A percentile compares a stretch with the other conserved stretches of the same genome.
phyloP scores from a whole-genome alignment of 2,797 vertebrate genomes.

The Poeciliopsis presidionis region DNA sequence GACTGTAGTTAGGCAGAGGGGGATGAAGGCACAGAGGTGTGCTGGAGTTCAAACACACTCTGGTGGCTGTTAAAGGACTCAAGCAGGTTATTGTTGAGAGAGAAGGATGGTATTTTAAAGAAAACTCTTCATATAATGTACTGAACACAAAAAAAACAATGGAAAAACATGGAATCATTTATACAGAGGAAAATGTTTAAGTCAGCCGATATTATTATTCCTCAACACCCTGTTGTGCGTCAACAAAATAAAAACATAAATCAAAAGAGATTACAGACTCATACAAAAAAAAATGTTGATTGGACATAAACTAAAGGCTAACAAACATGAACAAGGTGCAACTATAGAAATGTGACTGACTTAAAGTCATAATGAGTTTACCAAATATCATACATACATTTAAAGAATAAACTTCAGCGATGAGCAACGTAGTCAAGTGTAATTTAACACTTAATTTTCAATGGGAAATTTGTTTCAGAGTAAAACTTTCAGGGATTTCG shows the following conservation, averaged over 20 bases:
- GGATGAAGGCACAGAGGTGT: conserved; percentile 75
- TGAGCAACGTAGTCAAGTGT: not conserved
- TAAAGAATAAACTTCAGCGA: not conserved
- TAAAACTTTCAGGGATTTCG: not conserved
- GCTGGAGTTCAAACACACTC: conserved; percentile 59
- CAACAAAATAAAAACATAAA: conserved; percentile 16
- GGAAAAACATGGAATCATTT: not conserved
- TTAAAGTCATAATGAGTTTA: not conserved
- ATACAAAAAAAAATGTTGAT: conserved; percentile 29
- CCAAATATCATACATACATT: not conserved
- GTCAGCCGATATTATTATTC: conserved; percentile 17
- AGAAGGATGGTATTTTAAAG: conserved; percentile 9
- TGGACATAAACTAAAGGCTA: conserved; percentile 17
- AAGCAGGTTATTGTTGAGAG: conserved; percentile 29
- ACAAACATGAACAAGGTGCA: conserved; percentile 17
- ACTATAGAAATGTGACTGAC: conserved; percentile 32
- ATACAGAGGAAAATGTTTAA: not conserved
- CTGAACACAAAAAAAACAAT: not conserved
- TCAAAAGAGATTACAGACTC: conserved; percentile 15
- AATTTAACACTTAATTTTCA: not conserved
- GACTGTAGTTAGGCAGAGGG: conserved; percentile 41
- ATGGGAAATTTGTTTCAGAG: not conserved
- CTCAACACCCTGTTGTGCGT: conserved; percentile 17
- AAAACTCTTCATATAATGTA: not conserved
- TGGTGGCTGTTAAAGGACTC: conserved; percentile 59